Evolutionary conservation across 2,113 vertebrate genomes (phyloP).

Genomic region (Lagopus leucura): DNA sequence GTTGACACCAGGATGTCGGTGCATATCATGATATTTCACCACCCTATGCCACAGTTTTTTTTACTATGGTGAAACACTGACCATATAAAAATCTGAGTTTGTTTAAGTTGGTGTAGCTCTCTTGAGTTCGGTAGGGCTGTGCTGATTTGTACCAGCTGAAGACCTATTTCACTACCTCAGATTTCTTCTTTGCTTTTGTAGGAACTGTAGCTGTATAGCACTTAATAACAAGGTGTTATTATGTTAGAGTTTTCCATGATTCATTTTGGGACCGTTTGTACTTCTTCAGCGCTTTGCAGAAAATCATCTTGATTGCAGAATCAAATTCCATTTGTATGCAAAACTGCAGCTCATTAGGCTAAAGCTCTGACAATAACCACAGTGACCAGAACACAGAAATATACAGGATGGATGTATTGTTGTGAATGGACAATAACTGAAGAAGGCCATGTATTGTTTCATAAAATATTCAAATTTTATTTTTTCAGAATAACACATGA

Average conservation of each 20-base stretch:
- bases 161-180: not conserved
- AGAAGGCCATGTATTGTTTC: not conserved
- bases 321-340: not conserved
- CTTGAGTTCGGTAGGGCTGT: not conserved
- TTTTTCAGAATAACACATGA: not conserved
- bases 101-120: not conserved
- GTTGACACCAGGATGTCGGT: not conserved
- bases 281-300: not conserved
- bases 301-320: not conserved
- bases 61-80: not conserved
- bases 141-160: slow-evolving; percentile 2
- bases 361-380: not conserved
- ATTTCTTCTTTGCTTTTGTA: not conserved
- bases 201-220: not conserved
- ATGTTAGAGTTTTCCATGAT: slow-evolving; percentile 29
- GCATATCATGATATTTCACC: not conserved
- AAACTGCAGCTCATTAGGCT: not conserved
- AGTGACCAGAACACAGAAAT: not conserved
- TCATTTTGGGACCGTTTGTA: not conserved
- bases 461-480: not conserved
- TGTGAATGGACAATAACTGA: not conserved
- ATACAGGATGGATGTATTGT: not conserved
- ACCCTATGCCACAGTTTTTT: not conserved
- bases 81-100: not conserved
- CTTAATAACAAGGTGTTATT: not conserved